Conservation (phyloP, 2,888 invertebrate species). For the Hydroisotoma schaefferi region DNA sequence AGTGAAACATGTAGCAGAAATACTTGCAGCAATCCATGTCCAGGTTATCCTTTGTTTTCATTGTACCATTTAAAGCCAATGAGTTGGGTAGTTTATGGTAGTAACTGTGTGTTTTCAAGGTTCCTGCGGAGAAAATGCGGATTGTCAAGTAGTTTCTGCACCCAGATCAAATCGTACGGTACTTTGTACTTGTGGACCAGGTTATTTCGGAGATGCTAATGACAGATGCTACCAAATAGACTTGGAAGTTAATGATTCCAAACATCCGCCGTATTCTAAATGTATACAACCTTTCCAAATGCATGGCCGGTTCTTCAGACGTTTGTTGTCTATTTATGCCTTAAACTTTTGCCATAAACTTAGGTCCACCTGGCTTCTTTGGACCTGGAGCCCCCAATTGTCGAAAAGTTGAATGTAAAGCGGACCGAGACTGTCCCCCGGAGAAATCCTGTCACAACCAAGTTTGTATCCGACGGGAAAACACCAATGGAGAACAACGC, state of each 20-base stretch:
- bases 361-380: slow-evolving; percentile 33
- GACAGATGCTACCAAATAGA: slow-evolving; percentile 23
- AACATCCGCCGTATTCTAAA: slow-evolving; percentile 9
- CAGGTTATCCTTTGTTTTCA: slow-evolving; percentile 16
- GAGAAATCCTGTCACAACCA: not conserved
- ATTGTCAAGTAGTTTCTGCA: slow-evolving; percentile 21
- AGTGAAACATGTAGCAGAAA: slow-evolving; percentile 27
- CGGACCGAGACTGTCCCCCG: slow-evolving; percentile 20
- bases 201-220: slow-evolving; percentile 26
- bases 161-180: slow-evolving; percentile 22
- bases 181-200: slow-evolving; percentile 28
- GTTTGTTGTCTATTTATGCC: not conserved
- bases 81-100: too few species aligned
- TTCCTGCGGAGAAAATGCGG: slow-evolving; percentile 28
- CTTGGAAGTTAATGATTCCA: slow-evolving; percentile 13
- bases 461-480: slow-evolving; percentile 15
- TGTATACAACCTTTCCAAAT: not conserved
- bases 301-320: not conserved
- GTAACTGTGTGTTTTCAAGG: too few species aligned
- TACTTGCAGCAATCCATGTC: slow-evolving; percentile 30
- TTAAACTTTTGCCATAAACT: not conserved
- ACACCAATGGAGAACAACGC: not conserved
- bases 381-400: slow-evolving; percentile 29
- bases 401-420: slow-evolving; percentile 20
- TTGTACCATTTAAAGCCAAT: not conserved